A percentile compares a stretch with the other conserved stretches of the same genome.
Evolutionary conservation across 1,140 invertebrate genomes (phyloP).

Genomic region (Hermetia illucens): DNA sequence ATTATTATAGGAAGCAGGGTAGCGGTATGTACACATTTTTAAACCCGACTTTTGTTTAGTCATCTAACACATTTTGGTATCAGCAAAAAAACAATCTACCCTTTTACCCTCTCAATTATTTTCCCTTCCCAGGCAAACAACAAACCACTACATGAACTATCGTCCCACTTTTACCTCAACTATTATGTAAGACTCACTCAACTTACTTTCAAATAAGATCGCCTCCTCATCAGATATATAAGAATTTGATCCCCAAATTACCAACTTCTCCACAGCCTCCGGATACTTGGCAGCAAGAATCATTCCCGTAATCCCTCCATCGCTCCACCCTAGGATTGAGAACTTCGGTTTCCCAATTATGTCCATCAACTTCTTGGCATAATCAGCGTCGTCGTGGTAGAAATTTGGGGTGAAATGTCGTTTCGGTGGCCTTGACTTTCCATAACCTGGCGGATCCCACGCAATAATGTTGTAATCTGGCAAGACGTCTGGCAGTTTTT

Average conservation of each 20-base stretch:
- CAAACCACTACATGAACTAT: too few species aligned
- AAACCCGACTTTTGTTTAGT: too few species aligned
- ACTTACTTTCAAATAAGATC: slow-evolving; percentile 44
- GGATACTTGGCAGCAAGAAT: slow-evolving; percentile 57
- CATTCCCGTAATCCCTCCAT: slow-evolving; percentile 68
- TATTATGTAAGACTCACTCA: too few species aligned
- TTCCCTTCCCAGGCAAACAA: too few species aligned
- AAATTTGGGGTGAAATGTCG: slow-evolving; percentile 55
- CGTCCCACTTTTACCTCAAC: too few species aligned
- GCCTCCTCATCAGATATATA: slow-evolving; percentile 56
- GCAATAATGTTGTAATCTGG: slow-evolving; percentile 61
- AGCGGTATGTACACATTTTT: too few species aligned
- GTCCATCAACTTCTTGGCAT: slow-evolving; percentile 57
- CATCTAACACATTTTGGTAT: too few species aligned
- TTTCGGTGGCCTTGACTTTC: slow-evolving; percentile 63
- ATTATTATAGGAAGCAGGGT: too few species aligned
- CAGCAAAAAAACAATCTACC: background rate
- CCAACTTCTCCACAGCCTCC: slow-evolving; percentile 50
- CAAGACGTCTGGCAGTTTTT: slow-evolving; percentile 41
- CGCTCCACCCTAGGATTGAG: slow-evolving; percentile 78
- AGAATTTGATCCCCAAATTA: slow-evolving; percentile 65
- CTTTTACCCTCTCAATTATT: background rate
- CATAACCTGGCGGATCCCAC: slow-evolving; percentile 83
- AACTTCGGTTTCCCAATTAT: slow-evolving; percentile 49
- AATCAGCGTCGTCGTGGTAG: slow-evolving; percentile 57